Evolutionary conservation across 2,113 vertebrate species (phyloP), one percentile per base, ranked within the genome.

Genomic region (Engystomops pustulosus): DNA sequence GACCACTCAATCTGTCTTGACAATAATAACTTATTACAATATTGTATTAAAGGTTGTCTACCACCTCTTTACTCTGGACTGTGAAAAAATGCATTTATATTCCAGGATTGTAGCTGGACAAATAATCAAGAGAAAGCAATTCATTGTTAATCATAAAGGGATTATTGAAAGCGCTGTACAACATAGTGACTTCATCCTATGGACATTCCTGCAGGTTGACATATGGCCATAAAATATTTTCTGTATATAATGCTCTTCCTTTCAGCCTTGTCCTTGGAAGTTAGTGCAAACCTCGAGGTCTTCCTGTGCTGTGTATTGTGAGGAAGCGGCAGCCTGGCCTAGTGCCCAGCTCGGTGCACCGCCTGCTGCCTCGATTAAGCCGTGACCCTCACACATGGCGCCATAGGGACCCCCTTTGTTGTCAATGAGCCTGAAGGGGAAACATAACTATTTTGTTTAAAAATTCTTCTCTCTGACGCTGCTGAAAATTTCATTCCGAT

Each of bases 381-480:
- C 12, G 58, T 84, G 82, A 79, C 74, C 75, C 82, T 51, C 75
- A 20, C 74, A 55, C 62, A 70, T 84, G 74, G 75, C 83, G 62
- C 83, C 82, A 69, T 17, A 25, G 83, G 62, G 74, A 58, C 72
- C 62, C 74, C 62, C 83, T 77, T 69, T 84, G 72, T 84, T 79
- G 82, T 84, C 60, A 79, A 53, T 18, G 30, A 67, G 72, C 74
- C 74, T 38, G 45, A 69, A 78, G 74, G 83, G 83, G 75, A 84
- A 84, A 58, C 47, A 9, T 32, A 58, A 69, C 32, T 84, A 79
- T 79, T 79, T 84, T 84, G 60, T 84, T 84, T 77, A 84, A 68
- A 68, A 84, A 68, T 77, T 78, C 82, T 77, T 84, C 4, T 51
- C 27, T 69, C 47, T 70, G 60, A 58, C 47, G 62, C 60, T 44